phyloP scores from a whole-genome alignment of 2,113 vertebrate genomes.

The Nicator chloris region DNA sequence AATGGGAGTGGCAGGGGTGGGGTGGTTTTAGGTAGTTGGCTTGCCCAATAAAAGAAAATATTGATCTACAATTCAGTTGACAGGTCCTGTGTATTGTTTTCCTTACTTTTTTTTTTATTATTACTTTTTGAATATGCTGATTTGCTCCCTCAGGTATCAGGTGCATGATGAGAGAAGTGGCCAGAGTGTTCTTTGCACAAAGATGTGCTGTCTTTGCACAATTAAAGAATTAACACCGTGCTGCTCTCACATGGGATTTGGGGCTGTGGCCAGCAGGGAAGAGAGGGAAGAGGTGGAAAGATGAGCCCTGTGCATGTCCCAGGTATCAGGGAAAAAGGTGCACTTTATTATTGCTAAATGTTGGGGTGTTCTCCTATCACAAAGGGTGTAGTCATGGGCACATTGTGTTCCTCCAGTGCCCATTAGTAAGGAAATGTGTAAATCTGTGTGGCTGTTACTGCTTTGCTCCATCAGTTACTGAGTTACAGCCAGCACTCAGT shows the following conservation, averaged over 20 bases:
- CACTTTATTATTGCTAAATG: neutral
- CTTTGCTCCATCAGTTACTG: neutral
- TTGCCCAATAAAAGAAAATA: conserved; percentile 32
- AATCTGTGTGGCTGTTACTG: neutral
- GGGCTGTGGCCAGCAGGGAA: neutral
- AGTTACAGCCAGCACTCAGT: neutral
- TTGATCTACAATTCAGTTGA: neutral
- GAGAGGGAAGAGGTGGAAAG: neutral
- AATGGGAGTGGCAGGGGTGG: conserved; percentile 26
- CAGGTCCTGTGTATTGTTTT: neutral
- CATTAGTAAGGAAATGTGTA: neutral
- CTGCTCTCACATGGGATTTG: fast-evolving
- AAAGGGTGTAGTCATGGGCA: neutral
- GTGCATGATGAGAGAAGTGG: neutral
- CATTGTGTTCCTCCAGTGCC: neutral
- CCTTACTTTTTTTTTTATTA: neutral
- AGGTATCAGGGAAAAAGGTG: neutral
- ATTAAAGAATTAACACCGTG: neutral
- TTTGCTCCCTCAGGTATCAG: neutral
- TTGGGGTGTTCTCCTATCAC: neutral
- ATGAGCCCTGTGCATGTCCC: fast-evolving
- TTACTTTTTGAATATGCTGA: neutral
- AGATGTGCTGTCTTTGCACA: neutral
- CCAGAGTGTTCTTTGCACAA: neutral
- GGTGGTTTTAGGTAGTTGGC: neutral